phyloP scores from a whole-genome alignment of 2,797 vertebrate genomes.

The Tokudaia tokunoshimensis region DNA sequence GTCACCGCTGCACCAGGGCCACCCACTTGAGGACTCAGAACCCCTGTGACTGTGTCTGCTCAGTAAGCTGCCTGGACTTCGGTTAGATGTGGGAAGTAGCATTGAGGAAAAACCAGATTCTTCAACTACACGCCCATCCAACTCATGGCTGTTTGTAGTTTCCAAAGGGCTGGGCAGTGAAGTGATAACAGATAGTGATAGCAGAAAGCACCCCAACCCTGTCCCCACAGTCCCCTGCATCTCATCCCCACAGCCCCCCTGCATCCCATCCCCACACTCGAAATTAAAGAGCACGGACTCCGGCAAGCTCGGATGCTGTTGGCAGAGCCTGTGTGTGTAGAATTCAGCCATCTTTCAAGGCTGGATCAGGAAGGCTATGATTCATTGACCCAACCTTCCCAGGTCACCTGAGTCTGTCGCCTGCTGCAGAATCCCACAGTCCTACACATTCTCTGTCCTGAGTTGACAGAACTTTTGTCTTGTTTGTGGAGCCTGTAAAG shows the following conservation, averaged over 20 bases:
- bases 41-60: background rate
- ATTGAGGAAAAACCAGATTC: background rate
- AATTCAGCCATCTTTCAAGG: background rate
- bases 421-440: background rate
- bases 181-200: background rate
- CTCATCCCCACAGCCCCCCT: too few species aligned
- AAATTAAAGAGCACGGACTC: background rate
- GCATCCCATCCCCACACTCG: too few species aligned
- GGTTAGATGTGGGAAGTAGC: background rate
- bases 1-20: background rate
- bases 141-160: background rate
- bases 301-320: background rate
- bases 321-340: background rate
- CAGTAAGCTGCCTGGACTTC: background rate
- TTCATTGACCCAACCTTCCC: background rate
- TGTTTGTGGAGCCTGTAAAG: background rate
- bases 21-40: background rate
- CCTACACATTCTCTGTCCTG: background rate
- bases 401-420: background rate
- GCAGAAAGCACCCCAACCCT: background rate
- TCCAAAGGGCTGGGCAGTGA: background rate
- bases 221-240: too few species aligned
- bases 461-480: constrained; percentile 1
- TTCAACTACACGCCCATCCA: background rate
- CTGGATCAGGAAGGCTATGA: background rate